Evolutionary conservation across 2,113 vertebrate genomes (phyloP), one percentile per base, ranked within the genome.

Genomic region (Datnioides undecimradiatus): DNA sequence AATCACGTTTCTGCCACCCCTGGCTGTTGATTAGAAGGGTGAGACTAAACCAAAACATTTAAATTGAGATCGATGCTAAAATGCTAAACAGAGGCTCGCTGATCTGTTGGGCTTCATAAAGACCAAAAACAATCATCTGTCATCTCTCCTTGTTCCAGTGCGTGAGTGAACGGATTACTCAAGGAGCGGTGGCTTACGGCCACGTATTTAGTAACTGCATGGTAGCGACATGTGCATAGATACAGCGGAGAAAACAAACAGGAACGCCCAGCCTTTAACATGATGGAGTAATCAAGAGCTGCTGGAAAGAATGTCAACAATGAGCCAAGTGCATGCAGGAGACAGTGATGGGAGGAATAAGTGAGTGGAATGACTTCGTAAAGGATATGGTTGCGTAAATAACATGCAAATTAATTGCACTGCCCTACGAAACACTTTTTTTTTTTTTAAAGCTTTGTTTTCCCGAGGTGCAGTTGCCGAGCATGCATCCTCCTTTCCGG

Each of bases 231-330:
- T 85, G 75, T 82, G 83, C 94, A 82, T 93, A 75, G 93, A 93
- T 89, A 94, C 92, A 76, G 90, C 74, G 14, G 82, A 83, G 84
- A 90, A 90, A 88, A 93, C 90, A 94, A 94, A 94, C 91, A 93
- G 89, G 80, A 90, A 93, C 87, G 67, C 90, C 91, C 90, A 82
- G 78, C 65, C 43, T 82, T 85, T 86, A 73, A 87, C 92, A 86
- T 63, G 85, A 86, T 87, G 90, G 76, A 90, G 90, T 88, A 87
- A 94, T 94, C 90, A 83, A 83, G 84, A 88, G 84, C 52, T 73
- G 78, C 68, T 83, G 84, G 86, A 90, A 95, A 83, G 89, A 91
- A 95, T 93, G 89, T 87, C 87, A 92, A 84, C 88, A 85, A 21
- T 58, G 48, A 67, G 90, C 89, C 90, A 91, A 93, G 70, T 78